Evolutionary conservation across 2,113 vertebrate genomes (phyloP), one percentile per base, ranked within the genome.

Genomic region (Mobula hypostoma): DNA sequence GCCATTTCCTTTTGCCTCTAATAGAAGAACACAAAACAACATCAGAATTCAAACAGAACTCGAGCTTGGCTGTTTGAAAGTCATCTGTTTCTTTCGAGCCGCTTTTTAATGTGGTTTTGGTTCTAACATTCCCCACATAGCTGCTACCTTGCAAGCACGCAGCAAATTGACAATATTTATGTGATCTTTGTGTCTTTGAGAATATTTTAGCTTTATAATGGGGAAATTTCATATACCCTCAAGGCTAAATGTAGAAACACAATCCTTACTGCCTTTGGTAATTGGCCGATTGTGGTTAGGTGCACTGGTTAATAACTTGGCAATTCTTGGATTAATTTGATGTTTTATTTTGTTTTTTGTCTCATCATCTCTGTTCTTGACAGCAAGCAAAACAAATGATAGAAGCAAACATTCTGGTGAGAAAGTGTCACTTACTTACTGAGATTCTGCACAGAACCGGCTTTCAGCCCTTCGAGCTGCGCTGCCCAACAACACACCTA

Each of bases 61-160:
- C n/a, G 32, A 36, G 17, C 63, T 36, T 29, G 48, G 4, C 17
- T 91, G 63, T 40, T 36, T 92, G 14, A 92, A 70, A 92, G 70
- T 92, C 88, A 92, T 32, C 32, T 70, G 88, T 70, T 5, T n/a
- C 87, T 91, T 36, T 8, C 29, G 36, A 32, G 56, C 83, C 14
- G 21, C 24, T 87, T 27, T 87, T 87, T 87, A 56, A 87, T 87
- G 83, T 87, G 56, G 32, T 92, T 92, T 48, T 70, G 70, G 88
- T 72, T 17, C 66, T 36, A 68, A 24, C 19, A 1, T 24, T 48
- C 68, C 5, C 15, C 66, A 72, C 70, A 92, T 92, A 63, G 24
- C 66, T 72, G 66, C 66, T 40, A 11, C 36, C 36, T 63, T 92
- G 2, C 4, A 70, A 92, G 32, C 66, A 70, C 36, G 32, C n/a